Percentiles rank a stretch among this genome's conserved stretches.
Conservation (phyloP, 2,888 invertebrate species). For the Mythimna impura region DNA sequence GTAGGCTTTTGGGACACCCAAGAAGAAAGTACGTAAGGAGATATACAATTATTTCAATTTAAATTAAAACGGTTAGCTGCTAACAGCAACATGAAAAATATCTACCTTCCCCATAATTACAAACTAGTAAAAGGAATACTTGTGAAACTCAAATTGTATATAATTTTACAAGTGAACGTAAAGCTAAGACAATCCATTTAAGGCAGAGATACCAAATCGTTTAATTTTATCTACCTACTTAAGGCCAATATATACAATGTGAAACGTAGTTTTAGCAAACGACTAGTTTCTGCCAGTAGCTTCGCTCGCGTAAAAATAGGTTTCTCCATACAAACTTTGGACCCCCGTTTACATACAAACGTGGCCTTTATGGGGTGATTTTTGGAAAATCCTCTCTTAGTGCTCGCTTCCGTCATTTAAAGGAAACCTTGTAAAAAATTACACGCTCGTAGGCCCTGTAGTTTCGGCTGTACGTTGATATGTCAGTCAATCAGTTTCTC, state of each 20-base stretch:
- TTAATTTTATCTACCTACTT: constrained; percentile 57
- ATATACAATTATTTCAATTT: constrained; percentile 13
- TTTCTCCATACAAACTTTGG: too few relatives aligned
- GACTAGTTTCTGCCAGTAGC: too few relatives aligned
- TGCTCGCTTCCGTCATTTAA: too few relatives aligned
- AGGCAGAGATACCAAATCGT: constrained; percentile 48
- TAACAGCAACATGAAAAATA: constrained; percentile 10
- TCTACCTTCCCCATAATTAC: constrained; percentile 29
- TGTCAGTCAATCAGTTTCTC: too few relatives aligned
- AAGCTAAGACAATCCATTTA: constrained; percentile 56
- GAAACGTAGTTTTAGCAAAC: too few relatives aligned
- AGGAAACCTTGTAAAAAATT: too few relatives aligned
- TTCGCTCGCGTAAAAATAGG: too few relatives aligned
- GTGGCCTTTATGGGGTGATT: too few relatives aligned
- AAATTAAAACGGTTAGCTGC: constrained; percentile 13
- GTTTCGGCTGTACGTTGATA: too few relatives aligned
- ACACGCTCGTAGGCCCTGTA: too few relatives aligned
- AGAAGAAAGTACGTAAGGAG: constrained; percentile 11
- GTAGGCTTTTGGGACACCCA: constrained; percentile 2
- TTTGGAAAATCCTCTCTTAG: too few relatives aligned
- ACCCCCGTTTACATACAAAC: too few relatives aligned
- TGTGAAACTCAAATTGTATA: constrained; percentile 44
- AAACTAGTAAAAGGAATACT: constrained; percentile 28
- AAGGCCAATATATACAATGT: constrained; percentile 31
- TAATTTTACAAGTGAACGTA: constrained; percentile 42